Conservation (phyloP, 2,797 vertebrate genomes). For the Dallia pectoralis region DNA sequence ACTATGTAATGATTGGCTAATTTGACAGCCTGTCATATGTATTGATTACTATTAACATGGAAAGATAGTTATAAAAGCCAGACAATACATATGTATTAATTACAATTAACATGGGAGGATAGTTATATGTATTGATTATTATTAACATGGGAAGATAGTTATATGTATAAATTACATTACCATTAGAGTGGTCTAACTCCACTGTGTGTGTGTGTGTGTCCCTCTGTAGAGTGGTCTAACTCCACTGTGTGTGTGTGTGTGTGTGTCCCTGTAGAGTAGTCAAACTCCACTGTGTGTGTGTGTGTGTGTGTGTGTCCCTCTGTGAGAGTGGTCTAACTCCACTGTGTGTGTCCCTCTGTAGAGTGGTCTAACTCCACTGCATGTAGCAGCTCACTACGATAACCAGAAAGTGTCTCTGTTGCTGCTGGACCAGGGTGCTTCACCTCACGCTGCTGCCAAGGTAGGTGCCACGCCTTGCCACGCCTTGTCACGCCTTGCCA, state of each 20-base stretch:
- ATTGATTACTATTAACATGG: no score
- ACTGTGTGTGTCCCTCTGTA: constrained; percentile 66
- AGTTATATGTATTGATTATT: no score
- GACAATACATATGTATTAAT: no score
- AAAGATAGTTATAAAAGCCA: no score
- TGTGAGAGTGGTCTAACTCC: constrained; percentile 89
- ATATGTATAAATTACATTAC: no score
- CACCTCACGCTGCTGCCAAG: constrained; percentile 94
- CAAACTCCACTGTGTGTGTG: background rate
- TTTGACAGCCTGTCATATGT: no score
- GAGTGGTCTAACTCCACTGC: constrained; percentile 99
- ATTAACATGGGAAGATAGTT: no score
- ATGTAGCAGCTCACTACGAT: constrained; percentile 99
- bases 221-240: no score
- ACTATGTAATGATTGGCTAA: no score
- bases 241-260: background rate
- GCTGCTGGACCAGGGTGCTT: constrained; percentile 96
- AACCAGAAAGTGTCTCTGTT: constrained; percentile 99
- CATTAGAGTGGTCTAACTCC: no score
- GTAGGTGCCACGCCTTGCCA: constrained; percentile 55
- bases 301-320: constrained; percentile 50
- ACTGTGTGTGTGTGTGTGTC: constrained; percentile 7
- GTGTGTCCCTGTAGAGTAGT: constrained; percentile 13
- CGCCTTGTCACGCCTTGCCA: background rate
- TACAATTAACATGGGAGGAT: no score